Evolutionary conservation across 2,888 invertebrate species (phyloP), one percentile per base, ranked within the genome.

Genomic region (Branchipolynoe longqiensis): DNA sequence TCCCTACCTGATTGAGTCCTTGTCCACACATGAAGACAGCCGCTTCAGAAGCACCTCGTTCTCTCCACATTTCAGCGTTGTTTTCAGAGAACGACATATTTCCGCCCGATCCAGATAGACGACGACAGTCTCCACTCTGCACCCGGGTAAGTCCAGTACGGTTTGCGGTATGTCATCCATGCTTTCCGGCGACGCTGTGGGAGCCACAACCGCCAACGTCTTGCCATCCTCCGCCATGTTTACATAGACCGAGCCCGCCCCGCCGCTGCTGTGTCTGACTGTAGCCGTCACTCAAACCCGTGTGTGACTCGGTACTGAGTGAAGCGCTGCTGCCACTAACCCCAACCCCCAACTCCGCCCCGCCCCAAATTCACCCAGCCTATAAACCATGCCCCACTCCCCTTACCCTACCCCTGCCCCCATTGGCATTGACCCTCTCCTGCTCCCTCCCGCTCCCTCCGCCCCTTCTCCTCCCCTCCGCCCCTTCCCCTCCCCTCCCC

Each of bases 51-150:
- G 82, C 31, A 91, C 83, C 82, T 91, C 90, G 82, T 90, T 89
- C 33, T 89, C 86, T 8, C 90, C 91, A n/a, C 83, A 48, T 18
- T 64, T 85, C 18, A 89, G 58, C 3, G 78, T 85, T 0, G 88
- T 84, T 36, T 88, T 88, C 58, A 90, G 73, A 8, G 88, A 85
- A 14, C 91, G 87, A 84, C 89, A 90, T 0, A 91, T 90, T 82
- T 91, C 90, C 1, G 91, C 91, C 40, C 91, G 85, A 87, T 91
- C 91, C 48, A 90, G 86, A 82, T 91, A 91, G 12, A 91, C 91
- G 4, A 89, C 89, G 33, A 91, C 90, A 59, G 89, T 89, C 33
- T 89, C 88, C 41, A 89, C 87, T 12, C 62, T 36, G 41, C 87
- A 86, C 25, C 83, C 48, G n/a, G 41, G 38, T 69, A 69, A 41